Base-by-base conservation (phyloP, 2,888 invertebrate genomes). In the Siphlonurus alternatus region DNA sequence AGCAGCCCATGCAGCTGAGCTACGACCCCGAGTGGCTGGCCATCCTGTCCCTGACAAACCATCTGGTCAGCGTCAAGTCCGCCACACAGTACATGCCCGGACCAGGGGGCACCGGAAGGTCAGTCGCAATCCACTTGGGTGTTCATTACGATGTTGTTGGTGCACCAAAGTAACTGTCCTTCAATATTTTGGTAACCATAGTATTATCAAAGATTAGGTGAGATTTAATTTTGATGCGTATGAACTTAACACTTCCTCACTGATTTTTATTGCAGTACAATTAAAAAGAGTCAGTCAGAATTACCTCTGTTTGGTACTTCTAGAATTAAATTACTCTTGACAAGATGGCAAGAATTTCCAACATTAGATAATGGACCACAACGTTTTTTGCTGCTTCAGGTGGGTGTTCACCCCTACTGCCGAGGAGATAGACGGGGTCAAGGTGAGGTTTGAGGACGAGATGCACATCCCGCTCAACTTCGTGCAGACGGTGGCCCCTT, bases 1-100 rank as follows among this genome's bases (percentile, higher is more conserved):
- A 79, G 69, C 77, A 79, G 62, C 79, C 80, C 66, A 76, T 79
- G 65, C 75, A 78, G 61, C 74, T 92, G 23, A 79, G 82, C 68
- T 88, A 93, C 75, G 98, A 99, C 78, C 79, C 86, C n/a, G 94
- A 97, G 75, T 99, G 98, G 98, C 77, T 99, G 66, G 84, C 90
- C 10, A 83, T 98, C 72, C 79, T 99, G 60, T 85, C 83, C 72
- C 81, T 83, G 67, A 98, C 98, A 1, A 93, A 98, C 78, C 90
- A 95, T 77, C 80, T 97, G 61, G 76, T 92, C 59, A 88, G 84
- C 72, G 83, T 89, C 0, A 87, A 86, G 71, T 83, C 78, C 71
- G 74, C 79, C 10, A 80, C 80, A 60, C 82, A 83, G 70, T 93
- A 88, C 72, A 84, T 96, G 86, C 96, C 96, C 1, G 90, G 90